Conservation (phyloP, 2,888 invertebrate species). For the Empis livida region DNA sequence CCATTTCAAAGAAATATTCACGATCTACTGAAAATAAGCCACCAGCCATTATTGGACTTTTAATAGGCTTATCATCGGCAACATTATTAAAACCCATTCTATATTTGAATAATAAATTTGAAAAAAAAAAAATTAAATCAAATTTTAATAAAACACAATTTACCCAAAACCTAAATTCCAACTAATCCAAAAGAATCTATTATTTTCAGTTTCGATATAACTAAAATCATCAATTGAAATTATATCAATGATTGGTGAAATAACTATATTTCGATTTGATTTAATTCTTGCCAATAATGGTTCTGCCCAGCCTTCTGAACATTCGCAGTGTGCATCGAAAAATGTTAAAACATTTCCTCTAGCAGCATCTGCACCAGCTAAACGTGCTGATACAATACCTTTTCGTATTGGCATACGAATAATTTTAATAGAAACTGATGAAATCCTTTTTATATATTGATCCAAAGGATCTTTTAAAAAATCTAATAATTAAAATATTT, state of each 20-base stretch:
- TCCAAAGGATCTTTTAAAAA: constrained; percentile 53
- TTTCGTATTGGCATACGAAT: constrained; percentile 52
- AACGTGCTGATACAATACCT: constrained; percentile 70
- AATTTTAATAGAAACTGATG: constrained; percentile 49
- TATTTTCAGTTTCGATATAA: constrained; percentile 77
- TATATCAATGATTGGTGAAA: constrained; percentile 74
- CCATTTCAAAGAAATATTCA: constrained; percentile 76
- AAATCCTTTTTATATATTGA: constrained; percentile 47
- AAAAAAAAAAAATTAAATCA: not conserved
- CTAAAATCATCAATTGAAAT: constrained; percentile 91
- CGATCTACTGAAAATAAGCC: constrained; percentile 72
- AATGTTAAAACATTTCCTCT: constrained; percentile 74
- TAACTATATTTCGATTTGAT: constrained; percentile 27
- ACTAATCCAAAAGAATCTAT: constrained; percentile 97
- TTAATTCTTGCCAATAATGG: constrained; percentile 49
- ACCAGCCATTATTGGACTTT: constrained; percentile 88
- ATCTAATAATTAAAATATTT: constrained; percentile 33
- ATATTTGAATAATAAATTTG: not conserved
- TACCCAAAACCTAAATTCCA: constrained; percentile 82
- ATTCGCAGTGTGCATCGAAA: constrained; percentile 96
- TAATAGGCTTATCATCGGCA: constrained; percentile 50
- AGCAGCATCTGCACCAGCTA: constrained; percentile 61
- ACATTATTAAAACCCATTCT: constrained; percentile 46
- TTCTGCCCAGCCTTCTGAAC: constrained; percentile 66
- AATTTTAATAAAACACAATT: constrained; percentile 3